A percentile compares a stretch with the other conserved stretches of the same genome.
Conservation (phyloP, 2,888 invertebrate genomes). For the Ctenicera cuprea region DNA sequence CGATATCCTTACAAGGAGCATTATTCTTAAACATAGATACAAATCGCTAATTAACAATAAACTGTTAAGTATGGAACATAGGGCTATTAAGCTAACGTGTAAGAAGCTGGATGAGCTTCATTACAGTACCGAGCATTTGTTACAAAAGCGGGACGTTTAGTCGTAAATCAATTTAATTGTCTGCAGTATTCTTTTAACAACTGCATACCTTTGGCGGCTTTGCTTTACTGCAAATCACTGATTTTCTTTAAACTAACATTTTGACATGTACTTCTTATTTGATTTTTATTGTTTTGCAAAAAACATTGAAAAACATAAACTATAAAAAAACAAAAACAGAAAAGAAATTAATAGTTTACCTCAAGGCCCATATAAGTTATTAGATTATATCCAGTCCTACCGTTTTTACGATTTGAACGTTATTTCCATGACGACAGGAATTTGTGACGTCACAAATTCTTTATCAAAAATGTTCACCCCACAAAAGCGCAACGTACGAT, state of each 20-base stretch:
- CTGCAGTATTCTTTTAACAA: conserved; percentile 46
- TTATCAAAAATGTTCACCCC: too few species aligned
- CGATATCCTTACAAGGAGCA: conserved; percentile 44
- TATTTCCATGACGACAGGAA: too few species aligned
- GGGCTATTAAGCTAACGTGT: conserved; percentile 45
- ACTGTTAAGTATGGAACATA: conserved; percentile 45
- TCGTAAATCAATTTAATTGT: conserved; percentile 55
- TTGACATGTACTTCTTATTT: conserved; percentile 8
- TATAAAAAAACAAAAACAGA: too few species aligned
- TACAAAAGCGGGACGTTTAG: conserved; percentile 50
- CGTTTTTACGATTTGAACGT: too few species aligned
- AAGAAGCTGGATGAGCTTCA: conserved; percentile 51
- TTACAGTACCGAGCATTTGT: conserved; percentile 50
- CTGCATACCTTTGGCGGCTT: conserved; percentile 47
- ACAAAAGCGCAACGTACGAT: too few species aligned
- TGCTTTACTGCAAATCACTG: conserved; percentile 29
- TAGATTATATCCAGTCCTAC: too few species aligned
- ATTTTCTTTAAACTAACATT: conserved; percentile 27
- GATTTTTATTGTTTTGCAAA: too few species aligned
- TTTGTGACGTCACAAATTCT: too few species aligned
- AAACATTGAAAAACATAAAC: too few species aligned
- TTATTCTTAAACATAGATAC: conserved; percentile 46
- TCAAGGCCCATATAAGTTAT: too few species aligned
- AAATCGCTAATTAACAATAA: conserved; percentile 52
- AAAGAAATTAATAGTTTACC: too few species aligned